Evolutionary conservation across 2,113 vertebrate species (phyloP).

Genomic region (Lipophrys pholis): DNA sequence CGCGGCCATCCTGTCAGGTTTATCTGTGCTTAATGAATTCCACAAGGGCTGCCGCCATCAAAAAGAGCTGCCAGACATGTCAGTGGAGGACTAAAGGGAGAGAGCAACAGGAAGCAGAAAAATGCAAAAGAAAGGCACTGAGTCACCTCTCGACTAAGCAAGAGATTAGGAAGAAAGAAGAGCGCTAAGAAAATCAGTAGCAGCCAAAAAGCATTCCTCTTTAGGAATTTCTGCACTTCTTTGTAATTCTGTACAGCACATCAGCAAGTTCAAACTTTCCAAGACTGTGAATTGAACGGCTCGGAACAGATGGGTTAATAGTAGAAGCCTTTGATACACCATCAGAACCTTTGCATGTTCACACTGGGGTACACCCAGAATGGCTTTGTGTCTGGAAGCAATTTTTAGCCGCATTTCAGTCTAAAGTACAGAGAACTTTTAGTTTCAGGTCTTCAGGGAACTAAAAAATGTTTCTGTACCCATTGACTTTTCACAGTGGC

Average conservation of each 20-base stretch:
- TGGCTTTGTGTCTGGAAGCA: too few relatives aligned
- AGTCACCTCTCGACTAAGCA: background rate
- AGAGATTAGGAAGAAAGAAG: conserved; percentile 8
- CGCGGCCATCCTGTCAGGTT: conserved; percentile 26
- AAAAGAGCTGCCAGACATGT: conserved; percentile 16
- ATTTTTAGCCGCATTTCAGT: too few relatives aligned
- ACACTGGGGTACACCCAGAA: too few relatives aligned
- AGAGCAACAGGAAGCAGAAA: background rate
- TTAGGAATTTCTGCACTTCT: background rate
- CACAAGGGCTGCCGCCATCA: conserved; percentile 44
- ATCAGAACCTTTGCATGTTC: too few relatives aligned
- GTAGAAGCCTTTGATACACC: background rate
- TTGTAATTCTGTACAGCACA: background rate
- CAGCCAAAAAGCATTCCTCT: background rate
- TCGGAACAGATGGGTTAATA: background rate
- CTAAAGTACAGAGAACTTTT: too few relatives aligned
- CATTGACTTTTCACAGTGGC: too few relatives aligned
- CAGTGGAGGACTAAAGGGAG: background rate
- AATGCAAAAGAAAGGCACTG: background rate
- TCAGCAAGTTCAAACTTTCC: background rate
- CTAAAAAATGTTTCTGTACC: too few relatives aligned
- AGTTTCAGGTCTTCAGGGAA: too few relatives aligned
- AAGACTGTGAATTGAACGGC: conserved; percentile 4
- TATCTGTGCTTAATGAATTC: conserved; percentile 60
- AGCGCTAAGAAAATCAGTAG: background rate